Base-by-base conservation (phyloP, 2,113 vertebrate species). In the Pterocles gutturalis region DNA sequence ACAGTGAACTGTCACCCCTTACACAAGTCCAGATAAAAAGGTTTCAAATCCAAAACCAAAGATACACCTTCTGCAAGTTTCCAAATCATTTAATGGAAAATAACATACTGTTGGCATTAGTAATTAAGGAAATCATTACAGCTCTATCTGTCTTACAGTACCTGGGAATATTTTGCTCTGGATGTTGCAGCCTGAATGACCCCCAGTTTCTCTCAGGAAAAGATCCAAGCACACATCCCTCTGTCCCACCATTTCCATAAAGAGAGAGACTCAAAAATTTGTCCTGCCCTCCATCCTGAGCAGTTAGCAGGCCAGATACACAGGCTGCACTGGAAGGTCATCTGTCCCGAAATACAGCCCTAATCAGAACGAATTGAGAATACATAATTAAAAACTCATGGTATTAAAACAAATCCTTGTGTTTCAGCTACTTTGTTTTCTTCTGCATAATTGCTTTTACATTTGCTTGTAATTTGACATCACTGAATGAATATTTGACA, bases 381-480 rank as follows among this genome's bases (percentile, higher is more conserved):
- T 5, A 71, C 16, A 13, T 17, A 29, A 75, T 90, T 93, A 93
- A 95, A 89, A 93, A 81, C 60, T 93, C 48, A 96, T 83, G 8
- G 2, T 71, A 60, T 96, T 89, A 94, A 96, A 96, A 77, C 33
- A 90, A 96, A 96, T 55, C 92, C 25, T 77, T 91, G 13, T 14
- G 20, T 92, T 94, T 75, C 67, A 58, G 33, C 55, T 92, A 33
- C 67, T 72, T 87, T 91, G 93, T 87, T 89, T 96, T 93, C 60
- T 89, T 57, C 65, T 46, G 19, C 48, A 82, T 82, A 89, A 92
- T 72, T 95, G 65, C 61, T 89, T 94, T 89, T 71, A 65, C 36
- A 29, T 75, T 79, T 89, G 18, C 34, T 76, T 65, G 34, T 17
- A 84, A 82, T 84, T 82, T 81, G 41, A 36, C 17, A 17, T 55